Evolutionary conservation across 2,888 invertebrate species (phyloP), one percentile per base, ranked within the genome.

Genomic region (Erpobdella octoculata): DNA sequence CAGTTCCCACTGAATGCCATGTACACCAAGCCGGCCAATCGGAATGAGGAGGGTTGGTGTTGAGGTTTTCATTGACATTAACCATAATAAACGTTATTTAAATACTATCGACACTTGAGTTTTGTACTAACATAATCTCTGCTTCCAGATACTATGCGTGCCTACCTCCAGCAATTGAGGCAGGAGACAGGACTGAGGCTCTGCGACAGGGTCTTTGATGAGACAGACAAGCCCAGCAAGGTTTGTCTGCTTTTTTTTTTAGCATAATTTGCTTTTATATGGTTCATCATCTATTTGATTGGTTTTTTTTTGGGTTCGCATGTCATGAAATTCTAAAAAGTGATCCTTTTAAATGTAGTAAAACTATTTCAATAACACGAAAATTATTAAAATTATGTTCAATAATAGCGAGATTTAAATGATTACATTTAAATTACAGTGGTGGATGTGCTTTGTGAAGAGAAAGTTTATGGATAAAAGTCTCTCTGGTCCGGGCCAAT

Each of bases 381-480:
- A n/a, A n/a, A n/a, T n/a, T n/a, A n/a, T n/a, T n/a, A n/a, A n/a
- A n/a, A n/a, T n/a, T n/a, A n/a, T n/a, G n/a, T n/a, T n/a, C n/a
- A n/a, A n/a, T n/a, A n/a, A n/a, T n/a, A n/a, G n/a, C n/a, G n/a
- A n/a, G n/a, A n/a, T n/a, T n/a, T n/a, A n/a, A n/a, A n/a, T n/a
- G n/a, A n/a, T n/a, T n/a, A n/a, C n/a, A n/a, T n/a, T n/a, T n/a
- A n/a, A n/a, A n/a, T n/a, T n/a, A 58, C 80, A 86, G 85, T 98
- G 98, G 98, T 98, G 98, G 98, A 86, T 96, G 72, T 98, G 98
- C 83, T 98, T 99, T 86, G 91, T 95, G 36, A 95, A 95, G 82
- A 94, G 95, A 88, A 95, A 94, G 87, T 98, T 98, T 83, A 97
- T 98, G 96, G 98, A 98, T 83, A 97, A 97, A 83, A 93, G 93